Base-by-base conservation (phyloP, 1,140 invertebrate genomes). In the Aphelinus atriplicis region DNA sequence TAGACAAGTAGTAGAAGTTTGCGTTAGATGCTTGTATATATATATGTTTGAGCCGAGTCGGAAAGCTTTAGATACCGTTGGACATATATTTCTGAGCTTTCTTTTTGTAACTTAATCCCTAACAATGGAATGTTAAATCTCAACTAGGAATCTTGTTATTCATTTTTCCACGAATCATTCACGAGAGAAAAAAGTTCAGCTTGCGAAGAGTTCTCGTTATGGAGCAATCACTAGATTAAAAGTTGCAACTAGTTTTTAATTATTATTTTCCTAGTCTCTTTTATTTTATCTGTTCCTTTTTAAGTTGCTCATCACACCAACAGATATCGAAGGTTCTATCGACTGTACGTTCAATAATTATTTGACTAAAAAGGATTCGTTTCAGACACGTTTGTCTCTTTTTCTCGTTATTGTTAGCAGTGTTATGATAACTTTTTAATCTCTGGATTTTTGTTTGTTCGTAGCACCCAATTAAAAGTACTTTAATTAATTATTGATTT, bases 391-490 rank as follows among this genome's bases (percentile, higher is more conserved):
- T 61, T 61, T 45, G n/a, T 58, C 7, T n/a, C 26, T 58, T 58
- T 58, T 58, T 45, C 4, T 43, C 58, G 42, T 26, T 26, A 26
- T 61, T 61, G 58, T 61, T 48, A 63, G 1, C 3, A 63, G 26
- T 26, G 26, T 26, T 26, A 26, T 26, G 26, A 26, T 26, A 26
- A 48, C 61, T 48, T 48, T 48, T 63, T 65, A 5, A 56, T 26
- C 1, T 26, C 10, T 26, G 26, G 26, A 26, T 26, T 26, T 66
- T 46, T 1, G 3, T 53, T 53, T 7, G 48, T 26, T 6, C 65
- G 45, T 56, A n/a, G 43, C 42, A 42, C 56, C 65, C 65, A 67
- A 67, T 67, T 67, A 67, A 56, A 26, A 67, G 45, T 46, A 3
- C 47, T 56, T 67, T 67, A 67, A 67, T 67, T 67, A 56, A 9